phyloP scores from a whole-genome alignment of 2,888 invertebrate genomes.

The Clepsis dumicolana region DNA sequence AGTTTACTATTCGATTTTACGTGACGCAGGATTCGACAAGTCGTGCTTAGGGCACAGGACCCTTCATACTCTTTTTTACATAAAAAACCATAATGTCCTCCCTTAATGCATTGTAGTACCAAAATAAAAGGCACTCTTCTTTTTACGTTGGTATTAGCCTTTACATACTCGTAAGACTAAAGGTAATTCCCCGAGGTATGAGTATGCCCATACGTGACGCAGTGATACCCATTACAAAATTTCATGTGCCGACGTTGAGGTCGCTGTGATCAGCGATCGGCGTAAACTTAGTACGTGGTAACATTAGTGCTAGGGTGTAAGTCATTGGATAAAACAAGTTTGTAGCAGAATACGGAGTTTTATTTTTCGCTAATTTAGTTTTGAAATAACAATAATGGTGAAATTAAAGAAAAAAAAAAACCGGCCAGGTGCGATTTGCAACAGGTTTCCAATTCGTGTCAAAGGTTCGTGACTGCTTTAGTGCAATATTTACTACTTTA shows the following conservation, averaged over 20 bases:
- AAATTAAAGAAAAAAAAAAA: too few species aligned
- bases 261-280: background rate
- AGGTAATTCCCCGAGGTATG: constrained; percentile 2
- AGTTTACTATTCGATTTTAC: too few species aligned
- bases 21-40: too few species aligned
- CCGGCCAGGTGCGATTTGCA: too few species aligned
- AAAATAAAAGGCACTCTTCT: constrained; percentile 7
- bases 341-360: background rate
- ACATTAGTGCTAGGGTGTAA: background rate
- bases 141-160: background rate
- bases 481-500: too few species aligned
- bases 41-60: too few species aligned
- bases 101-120: background rate
- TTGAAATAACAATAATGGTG: too few species aligned
- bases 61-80: too few species aligned
- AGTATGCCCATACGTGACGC: background rate
- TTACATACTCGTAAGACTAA: constrained; percentile 1
- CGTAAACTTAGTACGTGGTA: background rate
- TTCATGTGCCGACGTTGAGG: background rate
- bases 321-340: background rate
- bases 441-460: too few species aligned
- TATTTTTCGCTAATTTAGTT: too few species aligned
- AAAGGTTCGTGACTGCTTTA: too few species aligned
- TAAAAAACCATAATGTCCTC: background rate
- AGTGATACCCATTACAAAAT: background rate